These are phyloP conservation scores for Labeo catla DNA, from an alignment of 2,113 vertebrate species.

Conservation along the genomic window DNA sequence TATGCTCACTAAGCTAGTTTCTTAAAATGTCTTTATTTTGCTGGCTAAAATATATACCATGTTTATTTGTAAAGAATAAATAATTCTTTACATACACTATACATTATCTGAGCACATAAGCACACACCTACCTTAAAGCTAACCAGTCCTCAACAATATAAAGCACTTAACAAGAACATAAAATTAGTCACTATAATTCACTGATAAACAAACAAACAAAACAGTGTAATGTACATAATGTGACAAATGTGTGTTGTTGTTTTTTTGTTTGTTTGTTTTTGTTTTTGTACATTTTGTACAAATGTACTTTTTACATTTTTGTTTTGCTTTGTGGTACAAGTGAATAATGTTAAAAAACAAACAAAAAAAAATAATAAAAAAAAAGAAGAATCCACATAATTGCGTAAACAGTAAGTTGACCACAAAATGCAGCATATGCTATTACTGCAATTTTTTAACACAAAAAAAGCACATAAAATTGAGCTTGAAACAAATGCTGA, in stretches of 20 bases:
- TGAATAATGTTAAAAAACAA: neutral
- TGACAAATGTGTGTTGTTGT: too few species aligned
- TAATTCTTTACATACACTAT: neutral
- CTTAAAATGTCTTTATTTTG: neutral
- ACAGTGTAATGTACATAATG: neutral
- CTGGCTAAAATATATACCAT: neutral
- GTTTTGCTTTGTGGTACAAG: neutral
- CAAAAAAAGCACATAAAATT: too few species aligned
- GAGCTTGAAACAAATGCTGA: too few species aligned
- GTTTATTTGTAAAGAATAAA: neutral
- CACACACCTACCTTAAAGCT: neutral
- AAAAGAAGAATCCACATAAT: too few species aligned
- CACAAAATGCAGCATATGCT: neutral
- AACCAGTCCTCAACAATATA: neutral
- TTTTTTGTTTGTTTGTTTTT: neutral
- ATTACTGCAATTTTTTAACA: too few species aligned
- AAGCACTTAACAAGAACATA: neutral
- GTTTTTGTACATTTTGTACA: neutral
- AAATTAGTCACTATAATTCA: too few species aligned
- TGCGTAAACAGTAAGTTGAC: too few species aligned
- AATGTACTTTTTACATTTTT: neutral
- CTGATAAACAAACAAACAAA: too few species aligned
- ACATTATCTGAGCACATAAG: neutral
- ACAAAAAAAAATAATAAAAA: too few species aligned
- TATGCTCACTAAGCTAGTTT: neutral